phyloP scores from a whole-genome alignment of 2,113 vertebrate species.

The Orcinus orca region DNA sequence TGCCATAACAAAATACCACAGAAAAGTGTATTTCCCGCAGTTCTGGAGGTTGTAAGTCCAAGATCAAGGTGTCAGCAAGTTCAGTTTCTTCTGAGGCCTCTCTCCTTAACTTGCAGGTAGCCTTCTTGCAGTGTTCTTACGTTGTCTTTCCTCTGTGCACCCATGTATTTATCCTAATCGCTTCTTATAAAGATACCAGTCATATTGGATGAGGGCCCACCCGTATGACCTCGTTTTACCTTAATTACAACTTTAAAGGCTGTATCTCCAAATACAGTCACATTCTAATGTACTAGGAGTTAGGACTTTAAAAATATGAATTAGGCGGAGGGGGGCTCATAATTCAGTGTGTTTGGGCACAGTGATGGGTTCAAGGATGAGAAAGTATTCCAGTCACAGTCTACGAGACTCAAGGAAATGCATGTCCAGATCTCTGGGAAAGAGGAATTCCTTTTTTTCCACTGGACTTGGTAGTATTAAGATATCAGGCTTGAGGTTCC shows the following conservation, averaged over 20 bases:
- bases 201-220: background rate
- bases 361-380: background rate
- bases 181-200: background rate
- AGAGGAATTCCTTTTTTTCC: background rate
- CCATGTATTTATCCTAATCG: background rate
- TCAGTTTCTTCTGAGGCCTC: background rate
- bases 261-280: background rate
- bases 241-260: background rate
- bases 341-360: background rate
- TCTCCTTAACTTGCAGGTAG: background rate
- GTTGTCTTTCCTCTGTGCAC: background rate
- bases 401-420: background rate
- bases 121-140: background rate
- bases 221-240: background rate
- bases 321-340: background rate
- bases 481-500: background rate
- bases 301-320: background rate
- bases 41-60: background rate
- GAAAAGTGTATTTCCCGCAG: background rate
- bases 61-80: background rate
- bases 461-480: background rate
- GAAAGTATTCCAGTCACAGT: background rate
- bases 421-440: background rate
- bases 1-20: background rate
- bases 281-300: background rate